Conservation (phyloP, 2,888 invertebrate species). For the Dendrolimus pini region DNA sequence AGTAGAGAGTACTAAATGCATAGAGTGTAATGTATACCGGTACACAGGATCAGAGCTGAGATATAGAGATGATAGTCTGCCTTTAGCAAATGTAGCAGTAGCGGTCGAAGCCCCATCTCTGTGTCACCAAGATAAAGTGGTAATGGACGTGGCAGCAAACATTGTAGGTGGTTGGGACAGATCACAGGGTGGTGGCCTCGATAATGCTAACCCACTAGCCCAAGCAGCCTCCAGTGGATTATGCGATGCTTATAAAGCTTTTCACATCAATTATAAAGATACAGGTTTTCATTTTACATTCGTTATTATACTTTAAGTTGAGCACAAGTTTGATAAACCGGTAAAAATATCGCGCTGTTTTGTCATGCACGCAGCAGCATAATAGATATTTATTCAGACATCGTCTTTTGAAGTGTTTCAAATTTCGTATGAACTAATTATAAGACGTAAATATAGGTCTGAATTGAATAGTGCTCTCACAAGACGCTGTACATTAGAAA, state of each 20-base stretch:
- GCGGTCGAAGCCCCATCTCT: constrained; percentile 96
- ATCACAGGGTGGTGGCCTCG: constrained; percentile 89
- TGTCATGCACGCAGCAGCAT: too few relatives aligned
- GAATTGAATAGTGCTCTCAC: too few relatives aligned
- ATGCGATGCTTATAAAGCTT: constrained; percentile 94
- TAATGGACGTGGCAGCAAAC: constrained; percentile 95
- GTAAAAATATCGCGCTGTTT: too few relatives aligned
- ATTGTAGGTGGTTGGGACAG: constrained; percentile 93
- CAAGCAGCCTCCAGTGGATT: constrained; percentile 80
- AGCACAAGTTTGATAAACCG: too few relatives aligned
- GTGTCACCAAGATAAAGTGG: constrained; percentile 91
- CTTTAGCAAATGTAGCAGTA: constrained; percentile 91
- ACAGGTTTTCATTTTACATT: constrained; percentile 55
- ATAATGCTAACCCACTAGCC: constrained; percentile 88
- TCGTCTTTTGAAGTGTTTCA: too few relatives aligned
- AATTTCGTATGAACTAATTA: too few relatives aligned
- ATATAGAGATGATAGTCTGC: constrained; percentile 92
- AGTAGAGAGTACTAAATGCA: constrained; percentile 77
- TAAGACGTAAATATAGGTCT: too few relatives aligned
- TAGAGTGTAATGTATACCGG: constrained; percentile 70
- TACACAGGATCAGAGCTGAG: constrained; percentile 93
- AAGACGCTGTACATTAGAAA: too few relatives aligned
- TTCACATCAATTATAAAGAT: constrained; percentile 98
- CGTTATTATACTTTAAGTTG: background rate
- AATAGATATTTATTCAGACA: too few relatives aligned